phyloP scores from a whole-genome alignment of 2,888 invertebrate species.

The Habroteleia sp. region DNA sequence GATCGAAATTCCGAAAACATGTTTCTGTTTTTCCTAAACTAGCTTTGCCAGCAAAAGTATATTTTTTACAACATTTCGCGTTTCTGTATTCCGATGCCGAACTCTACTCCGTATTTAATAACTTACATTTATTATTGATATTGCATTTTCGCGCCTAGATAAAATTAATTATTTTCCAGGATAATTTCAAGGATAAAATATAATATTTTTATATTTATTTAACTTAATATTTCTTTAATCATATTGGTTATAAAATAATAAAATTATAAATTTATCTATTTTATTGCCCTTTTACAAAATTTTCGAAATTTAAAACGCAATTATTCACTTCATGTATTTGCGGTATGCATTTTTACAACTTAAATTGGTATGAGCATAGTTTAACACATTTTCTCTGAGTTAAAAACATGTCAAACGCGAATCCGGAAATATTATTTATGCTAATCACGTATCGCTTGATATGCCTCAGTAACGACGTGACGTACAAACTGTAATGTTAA shows the following conservation, averaged over 20 bases:
- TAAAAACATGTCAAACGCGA: constrained; percentile 47
- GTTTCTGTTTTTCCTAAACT: not conserved
- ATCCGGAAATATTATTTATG: constrained; percentile 60
- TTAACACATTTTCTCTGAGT: constrained; percentile 15
- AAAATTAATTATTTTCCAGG: no score
- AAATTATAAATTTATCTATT: no score
- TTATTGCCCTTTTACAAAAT: no score
- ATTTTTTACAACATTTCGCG: not conserved
- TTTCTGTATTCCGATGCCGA: no score
- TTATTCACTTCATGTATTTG: constrained; percentile 21
- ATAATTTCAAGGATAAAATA: no score
- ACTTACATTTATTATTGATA: no score
- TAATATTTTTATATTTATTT: no score
- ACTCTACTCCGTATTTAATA: no score
- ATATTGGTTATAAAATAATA: no score
- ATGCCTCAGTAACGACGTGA: constrained; percentile 39
- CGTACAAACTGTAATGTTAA: constrained; percentile 30
- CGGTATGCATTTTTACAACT: constrained; percentile 17
- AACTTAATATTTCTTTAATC: no score
- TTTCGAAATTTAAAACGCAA: not conserved
- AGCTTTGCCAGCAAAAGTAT: not conserved
- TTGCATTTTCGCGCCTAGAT: no score
- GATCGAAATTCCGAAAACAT: constrained; percentile 56
- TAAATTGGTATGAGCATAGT: constrained; percentile 3
- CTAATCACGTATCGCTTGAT: constrained; percentile 54